phyloP scores from a whole-genome alignment of 2,888 invertebrate species.

The Papilio protenor region DNA sequence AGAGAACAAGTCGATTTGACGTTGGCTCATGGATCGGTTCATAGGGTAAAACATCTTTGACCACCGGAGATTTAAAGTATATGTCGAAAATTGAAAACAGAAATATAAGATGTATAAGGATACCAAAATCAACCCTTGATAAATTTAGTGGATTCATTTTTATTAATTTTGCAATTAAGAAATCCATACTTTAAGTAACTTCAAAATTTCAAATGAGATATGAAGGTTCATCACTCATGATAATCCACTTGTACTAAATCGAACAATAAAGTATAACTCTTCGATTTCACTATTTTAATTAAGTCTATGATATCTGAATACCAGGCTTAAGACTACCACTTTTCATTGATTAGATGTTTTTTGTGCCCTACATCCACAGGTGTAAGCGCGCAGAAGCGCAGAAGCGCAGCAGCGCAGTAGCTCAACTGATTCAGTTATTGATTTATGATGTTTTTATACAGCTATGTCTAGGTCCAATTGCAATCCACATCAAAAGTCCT shows the following conservation, averaged over 20 bases:
- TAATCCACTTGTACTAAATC: background rate
- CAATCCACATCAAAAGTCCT: background rate
- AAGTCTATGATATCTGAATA: background rate
- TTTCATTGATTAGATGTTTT: background rate
- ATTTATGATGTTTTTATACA: constrained; percentile 1
- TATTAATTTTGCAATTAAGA: background rate
- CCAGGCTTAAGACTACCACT: background rate
- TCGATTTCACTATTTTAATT: background rate
- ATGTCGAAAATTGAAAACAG: constrained; percentile 95
- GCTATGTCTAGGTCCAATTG: background rate
- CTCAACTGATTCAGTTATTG: background rate
- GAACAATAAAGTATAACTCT: background rate
- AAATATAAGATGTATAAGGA: constrained; percentile 89
- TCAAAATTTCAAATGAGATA: background rate
- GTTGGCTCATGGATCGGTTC: constrained; percentile 78
- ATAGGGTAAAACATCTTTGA: constrained; percentile 86
- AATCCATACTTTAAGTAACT: background rate
- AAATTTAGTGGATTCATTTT: background rate
- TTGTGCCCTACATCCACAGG: background rate
- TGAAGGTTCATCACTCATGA: background rate
- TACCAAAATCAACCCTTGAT: constrained; percentile 76
- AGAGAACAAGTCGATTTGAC: constrained; percentile 92
- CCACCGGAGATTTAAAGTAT: constrained; percentile 95
- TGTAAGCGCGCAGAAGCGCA: constrained; percentile 2
- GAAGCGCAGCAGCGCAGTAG: constrained; percentile 6